A percentile compares a stretch with the other conserved stretches of the same genome.
These are phyloP conservation scores for Micoletzkya japonica DNA, from an alignment of 2,888 invertebrate species.

Conservation along the genomic window DNA sequence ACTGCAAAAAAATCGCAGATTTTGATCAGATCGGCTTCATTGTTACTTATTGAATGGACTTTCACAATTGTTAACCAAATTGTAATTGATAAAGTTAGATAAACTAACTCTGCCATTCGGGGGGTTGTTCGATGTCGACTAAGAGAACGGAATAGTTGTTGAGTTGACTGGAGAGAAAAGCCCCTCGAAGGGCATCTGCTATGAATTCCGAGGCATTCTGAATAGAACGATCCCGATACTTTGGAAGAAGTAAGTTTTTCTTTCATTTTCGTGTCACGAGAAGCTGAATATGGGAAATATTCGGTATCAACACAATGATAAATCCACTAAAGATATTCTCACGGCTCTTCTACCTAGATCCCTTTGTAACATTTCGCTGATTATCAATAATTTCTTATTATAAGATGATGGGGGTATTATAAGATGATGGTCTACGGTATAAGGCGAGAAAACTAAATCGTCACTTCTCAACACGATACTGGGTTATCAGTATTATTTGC, in stretches of 20 bases:
- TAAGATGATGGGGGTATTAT: too few species aligned
- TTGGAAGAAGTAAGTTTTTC: background rate
- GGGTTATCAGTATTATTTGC: too few species aligned
- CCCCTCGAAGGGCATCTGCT: conserved; percentile 47
- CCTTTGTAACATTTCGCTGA: background rate
- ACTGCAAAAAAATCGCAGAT: too few species aligned
- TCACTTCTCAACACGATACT: too few species aligned
- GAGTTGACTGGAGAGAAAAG: conserved; percentile 42
- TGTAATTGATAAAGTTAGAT: conserved; percentile 4
- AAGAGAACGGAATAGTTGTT: conserved; percentile 43
- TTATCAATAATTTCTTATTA: background rate
- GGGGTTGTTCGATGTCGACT: conserved; percentile 42
- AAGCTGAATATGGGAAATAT: background rate
- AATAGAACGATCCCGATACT: background rate
- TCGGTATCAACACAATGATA: background rate
- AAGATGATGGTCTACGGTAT: too few species aligned
- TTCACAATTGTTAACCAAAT: background rate
- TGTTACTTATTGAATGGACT: background rate
- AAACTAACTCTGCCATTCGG: conserved; percentile 49
- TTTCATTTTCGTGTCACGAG: too few species aligned
- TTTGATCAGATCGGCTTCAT: too few species aligned
- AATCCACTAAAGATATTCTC: too few species aligned
- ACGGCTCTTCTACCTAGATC: background rate
- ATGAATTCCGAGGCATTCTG: conserved; percentile 49
- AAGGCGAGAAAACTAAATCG: too few species aligned